phyloP scores from a whole-genome alignment of 2,113 vertebrate species.

The Shinisaurus crocodilurus region DNA sequence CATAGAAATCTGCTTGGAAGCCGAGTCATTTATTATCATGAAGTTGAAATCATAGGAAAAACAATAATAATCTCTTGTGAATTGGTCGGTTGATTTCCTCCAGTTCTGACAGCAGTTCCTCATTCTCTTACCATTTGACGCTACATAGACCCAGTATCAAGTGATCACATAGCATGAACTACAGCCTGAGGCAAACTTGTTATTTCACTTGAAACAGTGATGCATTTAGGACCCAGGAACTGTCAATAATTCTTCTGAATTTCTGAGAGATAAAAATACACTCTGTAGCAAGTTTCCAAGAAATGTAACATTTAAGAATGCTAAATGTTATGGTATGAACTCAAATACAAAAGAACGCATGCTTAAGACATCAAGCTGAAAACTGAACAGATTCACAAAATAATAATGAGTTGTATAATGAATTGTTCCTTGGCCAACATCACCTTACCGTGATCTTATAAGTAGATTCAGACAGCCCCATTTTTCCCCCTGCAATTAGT shows the following conservation, averaged over 20 bases:
- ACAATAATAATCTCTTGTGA: conserved; percentile 61
- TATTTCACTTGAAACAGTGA: conserved; percentile 71
- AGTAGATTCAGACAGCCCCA: background rate
- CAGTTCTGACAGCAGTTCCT: conserved; percentile 46
- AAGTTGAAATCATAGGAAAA: conserved; percentile 64
- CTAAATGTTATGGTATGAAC: conserved; percentile 16
- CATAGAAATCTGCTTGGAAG: conserved; percentile 54
- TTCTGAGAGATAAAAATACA: conserved; percentile 64
- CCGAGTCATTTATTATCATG: conserved; percentile 63
- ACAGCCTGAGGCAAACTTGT: conserved; percentile 63
- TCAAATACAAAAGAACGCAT: conserved; percentile 34
- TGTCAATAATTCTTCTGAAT: conserved; percentile 68
- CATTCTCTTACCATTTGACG: conserved; percentile 46
- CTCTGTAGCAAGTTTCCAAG: conserved; percentile 45
- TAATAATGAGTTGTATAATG: conserved; percentile 41
- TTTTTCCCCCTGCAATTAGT: background rate
- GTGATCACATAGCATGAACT: conserved; percentile 70
- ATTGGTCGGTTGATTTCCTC: conserved; percentile 54
- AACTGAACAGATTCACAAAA: conserved; percentile 4
- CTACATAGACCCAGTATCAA: conserved; percentile 63
- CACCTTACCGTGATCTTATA: conserved; percentile 6
- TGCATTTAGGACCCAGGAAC: conserved; percentile 68
- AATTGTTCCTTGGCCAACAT: conserved; percentile 39
- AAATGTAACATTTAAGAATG: conserved; percentile 34
- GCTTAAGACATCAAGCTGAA: conserved; percentile 21